phyloP scores from a whole-genome alignment of 1,140 invertebrate genomes.

The Aradophagus sp. region DNA sequence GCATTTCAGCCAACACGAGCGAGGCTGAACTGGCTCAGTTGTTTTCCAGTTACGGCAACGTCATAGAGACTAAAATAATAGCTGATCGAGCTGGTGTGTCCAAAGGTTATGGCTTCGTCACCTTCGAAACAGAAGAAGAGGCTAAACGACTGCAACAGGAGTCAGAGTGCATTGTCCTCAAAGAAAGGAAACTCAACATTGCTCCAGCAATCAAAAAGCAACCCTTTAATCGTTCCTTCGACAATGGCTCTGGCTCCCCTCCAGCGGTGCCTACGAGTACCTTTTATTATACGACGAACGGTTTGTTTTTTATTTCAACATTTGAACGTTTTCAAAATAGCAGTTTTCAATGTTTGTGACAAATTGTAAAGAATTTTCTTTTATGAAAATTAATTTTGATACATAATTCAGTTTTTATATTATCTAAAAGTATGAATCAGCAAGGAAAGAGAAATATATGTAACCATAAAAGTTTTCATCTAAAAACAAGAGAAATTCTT shows the following conservation, averaged over 20 bases:
- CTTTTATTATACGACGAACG: constrained; percentile 78
- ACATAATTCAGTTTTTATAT: too few species aligned
- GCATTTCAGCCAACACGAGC: constrained; percentile 90
- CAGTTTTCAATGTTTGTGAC: too few species aligned
- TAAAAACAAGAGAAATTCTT: too few species aligned
- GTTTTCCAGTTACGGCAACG: constrained; percentile 90
- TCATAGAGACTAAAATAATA: constrained; percentile 96
- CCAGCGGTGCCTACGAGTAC: constrained; percentile 75
- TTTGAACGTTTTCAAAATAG: too few species aligned
- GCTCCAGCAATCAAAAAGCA: constrained; percentile 94
- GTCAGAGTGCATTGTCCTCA: constrained; percentile 84
- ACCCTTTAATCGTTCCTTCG: constrained; percentile 73
- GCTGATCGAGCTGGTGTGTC: constrained; percentile 94
- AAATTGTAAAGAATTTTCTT: too few species aligned
- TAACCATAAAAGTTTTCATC: too few species aligned
- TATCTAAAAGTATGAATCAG: too few species aligned
- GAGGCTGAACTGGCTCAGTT: constrained; percentile 88
- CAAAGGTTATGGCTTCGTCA: constrained; percentile 96
- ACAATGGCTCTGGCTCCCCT: constrained; percentile 71
- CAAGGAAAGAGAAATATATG: too few species aligned
- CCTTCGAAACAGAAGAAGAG: constrained; percentile 94
- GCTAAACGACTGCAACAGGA: constrained; percentile 84
- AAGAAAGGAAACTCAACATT: constrained; percentile 90
- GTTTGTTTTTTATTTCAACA: constrained; percentile 59
- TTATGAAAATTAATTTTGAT: too few species aligned